A percentile compares a stretch with the other conserved stretches of the same genome.
phyloP scores from a whole-genome alignment of 2,113 vertebrate species.

The Psettodes erumei region DNA sequence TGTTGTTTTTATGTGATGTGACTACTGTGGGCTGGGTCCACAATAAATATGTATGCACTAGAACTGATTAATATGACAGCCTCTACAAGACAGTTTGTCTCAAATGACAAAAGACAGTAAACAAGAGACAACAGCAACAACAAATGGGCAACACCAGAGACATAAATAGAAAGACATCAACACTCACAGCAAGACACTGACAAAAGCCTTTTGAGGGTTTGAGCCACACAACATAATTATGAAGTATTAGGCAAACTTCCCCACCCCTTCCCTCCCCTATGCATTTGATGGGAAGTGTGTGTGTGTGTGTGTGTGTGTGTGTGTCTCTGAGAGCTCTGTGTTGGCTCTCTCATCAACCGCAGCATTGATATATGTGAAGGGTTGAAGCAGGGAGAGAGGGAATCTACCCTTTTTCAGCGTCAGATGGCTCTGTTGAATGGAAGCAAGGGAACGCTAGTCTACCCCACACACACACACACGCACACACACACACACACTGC shows the following conservation, averaged over 20 bases:
- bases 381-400: conserved; percentile 42
- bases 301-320: conserved; percentile 29
- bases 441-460: conserved; percentile 41
- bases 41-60: conserved; percentile 26
- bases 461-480: background rate
- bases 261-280: conserved; percentile 21
- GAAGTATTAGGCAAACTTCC: conserved; percentile 63
- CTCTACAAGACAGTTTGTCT: conserved; percentile 54
- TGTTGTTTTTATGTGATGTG: conserved; percentile 4
- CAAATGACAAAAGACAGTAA: conserved; percentile 56
- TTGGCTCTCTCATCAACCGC: conserved; percentile 54
- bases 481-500: no score
- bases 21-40: conserved; percentile 1
- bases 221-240: conserved; percentile 59
- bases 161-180: conserved; percentile 65
- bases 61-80: conserved; percentile 56
- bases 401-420: conserved; percentile 60
- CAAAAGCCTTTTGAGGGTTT: conserved; percentile 48
- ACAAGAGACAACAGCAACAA: conserved; percentile 49
- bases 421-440: conserved; percentile 55
- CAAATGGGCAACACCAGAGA: conserved; percentile 50
- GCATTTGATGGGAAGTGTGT: conserved; percentile 16
- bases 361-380: conserved; percentile 63
- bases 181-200: conserved; percentile 62
- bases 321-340: conserved; percentile 24